phyloP scores from a whole-genome alignment of 2,113 vertebrate species.

The Polypterus bichir region DNA sequence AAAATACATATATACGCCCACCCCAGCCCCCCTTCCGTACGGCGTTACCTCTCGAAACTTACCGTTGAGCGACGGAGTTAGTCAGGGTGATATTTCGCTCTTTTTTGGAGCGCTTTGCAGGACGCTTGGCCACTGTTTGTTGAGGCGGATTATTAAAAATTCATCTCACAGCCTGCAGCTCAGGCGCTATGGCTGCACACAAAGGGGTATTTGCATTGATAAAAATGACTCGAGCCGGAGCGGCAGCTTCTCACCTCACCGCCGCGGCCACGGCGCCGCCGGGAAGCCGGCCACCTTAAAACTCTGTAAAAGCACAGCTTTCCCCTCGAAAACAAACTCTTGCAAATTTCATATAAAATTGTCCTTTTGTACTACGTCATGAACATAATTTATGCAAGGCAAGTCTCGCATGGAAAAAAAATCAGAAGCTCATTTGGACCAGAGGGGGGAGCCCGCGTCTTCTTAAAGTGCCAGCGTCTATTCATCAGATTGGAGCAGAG shows the following conservation, averaged over 20 bases:
- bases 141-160: slow-evolving; percentile 65
- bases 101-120: slow-evolving; percentile 19
- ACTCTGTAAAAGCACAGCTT: slow-evolving; percentile 24
- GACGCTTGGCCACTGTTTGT: slow-evolving; percentile 53
- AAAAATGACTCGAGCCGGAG: slow-evolving; percentile 48
- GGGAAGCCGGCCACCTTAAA: slow-evolving; percentile 25
- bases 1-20: slow-evolving; percentile 15
- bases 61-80: slow-evolving; percentile 42
- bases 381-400: slow-evolving; percentile 97
- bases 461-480: slow-evolving; percentile 52
- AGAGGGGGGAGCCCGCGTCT: slow-evolving; percentile 40
- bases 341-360: slow-evolving; percentile 57
- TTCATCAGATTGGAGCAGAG: too few relatives aligned
- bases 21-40: slow-evolving; percentile 10
- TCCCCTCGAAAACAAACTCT: slow-evolving; percentile 35
- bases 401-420: slow-evolving; percentile 74
- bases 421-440: slow-evolving; percentile 44
- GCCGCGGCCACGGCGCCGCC: slow-evolving; percentile 28
- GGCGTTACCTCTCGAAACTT: slow-evolving; percentile 38
- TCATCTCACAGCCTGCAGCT: slow-evolving; percentile 63
- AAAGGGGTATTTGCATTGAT: slow-evolving; percentile 70
- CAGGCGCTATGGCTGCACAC: slow-evolving; percentile 49
- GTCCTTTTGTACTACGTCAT: slow-evolving; percentile 91
- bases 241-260: slow-evolving; percentile 39
- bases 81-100: slow-evolving; percentile 29